Percentiles rank a stretch among this genome's conserved stretches.
phyloP scores from a whole-genome alignment of 2,797 vertebrate genomes.

The Octomys mimax region DNA sequence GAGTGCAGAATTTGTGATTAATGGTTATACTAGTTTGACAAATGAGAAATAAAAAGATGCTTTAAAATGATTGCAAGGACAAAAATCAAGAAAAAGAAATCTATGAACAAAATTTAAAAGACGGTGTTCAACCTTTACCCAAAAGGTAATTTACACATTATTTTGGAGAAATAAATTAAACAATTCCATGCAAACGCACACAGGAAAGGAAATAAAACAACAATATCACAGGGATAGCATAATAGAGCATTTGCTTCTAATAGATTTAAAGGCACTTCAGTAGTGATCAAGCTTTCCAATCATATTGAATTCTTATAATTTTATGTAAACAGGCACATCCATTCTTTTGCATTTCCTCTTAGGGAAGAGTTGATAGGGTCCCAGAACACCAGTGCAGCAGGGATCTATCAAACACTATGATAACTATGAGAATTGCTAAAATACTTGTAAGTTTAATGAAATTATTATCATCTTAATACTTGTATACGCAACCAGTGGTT shows the following conservation, averaged over 20 bases:
- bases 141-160: constrained; percentile 21
- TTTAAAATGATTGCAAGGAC: neutral
- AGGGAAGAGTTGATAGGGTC: too few species aligned
- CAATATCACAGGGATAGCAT: neutral
- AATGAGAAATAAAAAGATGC: neutral
- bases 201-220: neutral
- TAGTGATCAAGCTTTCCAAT: neutral
- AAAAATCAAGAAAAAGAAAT: neutral
- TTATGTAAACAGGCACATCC: neutral
- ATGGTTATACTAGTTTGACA: constrained; percentile 47
- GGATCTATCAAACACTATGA: neutral
- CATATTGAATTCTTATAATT: neutral
- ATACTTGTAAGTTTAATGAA: neutral
- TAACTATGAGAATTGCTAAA: neutral
- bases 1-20: neutral
- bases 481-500: neutral
- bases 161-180: neutral
- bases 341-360: neutral
- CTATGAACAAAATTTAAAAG: constrained; percentile 20
- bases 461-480: neutral
- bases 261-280: neutral
- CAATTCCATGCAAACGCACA: neutral
- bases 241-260: neutral
- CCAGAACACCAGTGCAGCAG: neutral
- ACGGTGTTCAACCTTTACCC: neutral